Percentiles rank a stretch among this genome's conserved stretches.
These are phyloP conservation scores for Entelurus aequoreus DNA, from an alignment of 2,113 vertebrate species.

Conservation along the genomic window DNA sequence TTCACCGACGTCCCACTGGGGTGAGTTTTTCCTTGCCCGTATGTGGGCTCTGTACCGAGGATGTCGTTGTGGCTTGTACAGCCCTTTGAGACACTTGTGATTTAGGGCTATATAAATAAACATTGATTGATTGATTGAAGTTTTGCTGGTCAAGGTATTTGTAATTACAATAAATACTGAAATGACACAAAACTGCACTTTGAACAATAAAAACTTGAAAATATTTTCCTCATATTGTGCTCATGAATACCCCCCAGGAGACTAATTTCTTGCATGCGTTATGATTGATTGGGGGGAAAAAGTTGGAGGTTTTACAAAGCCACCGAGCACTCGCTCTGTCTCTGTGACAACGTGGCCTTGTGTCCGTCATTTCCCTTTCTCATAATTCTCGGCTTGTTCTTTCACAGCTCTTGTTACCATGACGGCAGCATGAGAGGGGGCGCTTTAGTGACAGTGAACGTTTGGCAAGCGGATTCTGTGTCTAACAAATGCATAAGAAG, in stretches of 20 bases:
- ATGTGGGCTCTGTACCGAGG: too few species aligned
- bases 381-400: constrained; percentile 58
- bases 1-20: too few species aligned
- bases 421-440: constrained; percentile 53
- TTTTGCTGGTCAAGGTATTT: too few species aligned
- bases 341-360: constrained; percentile 66
- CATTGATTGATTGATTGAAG: too few species aligned
- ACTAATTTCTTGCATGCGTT: constrained; percentile 39
- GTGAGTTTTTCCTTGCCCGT: too few species aligned
- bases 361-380: constrained; percentile 57
- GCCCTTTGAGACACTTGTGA: too few species aligned
- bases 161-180: too few species aligned
- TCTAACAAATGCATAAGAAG: constrained; percentile 44
- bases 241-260: background rate
- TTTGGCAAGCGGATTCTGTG: constrained; percentile 51
- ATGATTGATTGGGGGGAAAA: constrained; percentile 44
- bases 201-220: constrained; percentile 10
- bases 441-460: constrained; percentile 41
- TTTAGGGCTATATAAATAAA: too few species aligned
- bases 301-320: constrained; percentile 56
- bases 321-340: constrained; percentile 49
- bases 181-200: too few species aligned
- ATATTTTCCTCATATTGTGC: constrained; percentile 1
- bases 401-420: constrained; percentile 69
- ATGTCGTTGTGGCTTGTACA: too few species aligned